Conservation (phyloP, 2,888 invertebrate genomes). For the Machimus atricapillus region DNA sequence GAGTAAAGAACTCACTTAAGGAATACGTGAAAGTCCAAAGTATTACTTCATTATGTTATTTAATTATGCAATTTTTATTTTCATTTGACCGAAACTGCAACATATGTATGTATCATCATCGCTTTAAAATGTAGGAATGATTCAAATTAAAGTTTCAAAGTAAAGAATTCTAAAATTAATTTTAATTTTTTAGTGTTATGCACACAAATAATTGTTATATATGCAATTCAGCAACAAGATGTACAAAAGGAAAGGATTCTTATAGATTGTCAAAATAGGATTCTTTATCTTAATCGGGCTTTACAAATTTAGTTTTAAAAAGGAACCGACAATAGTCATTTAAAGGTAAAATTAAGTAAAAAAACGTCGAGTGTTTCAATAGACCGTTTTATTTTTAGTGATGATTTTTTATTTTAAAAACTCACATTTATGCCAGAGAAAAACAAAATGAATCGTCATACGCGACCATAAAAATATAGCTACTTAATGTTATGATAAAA, state of each 20-base stretch:
- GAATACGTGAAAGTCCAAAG: no score
- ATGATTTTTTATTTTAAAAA: slow-evolving; percentile 41
- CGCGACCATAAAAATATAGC: slow-evolving; percentile 40
- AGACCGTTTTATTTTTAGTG: slow-evolving; percentile 41
- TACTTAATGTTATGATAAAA: slow-evolving; percentile 41
- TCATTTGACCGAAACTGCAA: no score
- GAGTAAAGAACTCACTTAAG: no score
- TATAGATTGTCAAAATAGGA: no score
- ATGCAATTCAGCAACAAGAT: not conserved
- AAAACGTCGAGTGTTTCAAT: slow-evolving; percentile 2
- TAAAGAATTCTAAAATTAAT: no score
- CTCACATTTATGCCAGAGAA: slow-evolving; percentile 43
- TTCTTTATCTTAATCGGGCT: no score
- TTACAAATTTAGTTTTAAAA: not conserved
- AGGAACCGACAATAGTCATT: not conserved
- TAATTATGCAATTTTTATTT: no score
- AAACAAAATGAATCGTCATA: slow-evolving; percentile 38
- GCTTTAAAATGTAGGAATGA: no score
- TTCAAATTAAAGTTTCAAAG: no score
- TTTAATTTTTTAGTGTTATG: not conserved
- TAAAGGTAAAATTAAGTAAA: not conserved
- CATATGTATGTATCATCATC: no score
- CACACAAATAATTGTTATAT: not conserved
- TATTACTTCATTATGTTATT: no score
- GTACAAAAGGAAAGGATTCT: not conserved